Evolutionary conservation across 2,797 vertebrate genomes (phyloP), one percentile per base, ranked within the genome.

Genomic region (Distichodus sexfasciatus): DNA sequence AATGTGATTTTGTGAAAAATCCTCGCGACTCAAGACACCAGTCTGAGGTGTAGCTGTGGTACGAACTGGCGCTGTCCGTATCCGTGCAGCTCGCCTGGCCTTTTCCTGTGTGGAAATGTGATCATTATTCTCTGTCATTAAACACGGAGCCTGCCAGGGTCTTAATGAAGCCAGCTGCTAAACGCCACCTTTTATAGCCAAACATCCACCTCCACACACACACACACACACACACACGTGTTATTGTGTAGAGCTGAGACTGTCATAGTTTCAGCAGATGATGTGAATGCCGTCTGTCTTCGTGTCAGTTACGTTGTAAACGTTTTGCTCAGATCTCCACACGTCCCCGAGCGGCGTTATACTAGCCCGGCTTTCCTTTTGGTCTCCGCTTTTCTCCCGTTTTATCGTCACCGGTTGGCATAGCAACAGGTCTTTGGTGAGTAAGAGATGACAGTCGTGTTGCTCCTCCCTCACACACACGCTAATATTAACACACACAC

Each of bases 371-470:
- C 51, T 58, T 48, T 46, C 43, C 46, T 62, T 64, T 64, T 40
- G 17, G 29, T 65, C 46, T 44, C 19, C 29, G 71, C 57, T 57
- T 54, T 66, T 58, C 51, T 69, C 71, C 55, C 17, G 72, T 77
- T 79, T 81, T 85, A 83, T 73, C 70, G 70, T 87, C 83, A 85
- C 76, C 77, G 83, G 91, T 92, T 85, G 90, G 89, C 90, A 91
- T 93, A 88, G 91, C 90, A 92, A 93, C 91, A 91, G 87, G 88
- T 86, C 77, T 88, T 86, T 83, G 84, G 75, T 85, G 86, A 75
- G 62, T 86, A 83, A 85, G 85, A 86, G 86, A 86, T 84, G 87
- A 83, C 84, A 75, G 83, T 83, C 83, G 82, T 83, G 81, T 83
- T 72, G 64, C 58, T 82, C 80, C 77, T 75, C 67, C 53, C 62